Conservation (phyloP, 2,113 vertebrate genomes). For the Macquaria australasica region DNA sequence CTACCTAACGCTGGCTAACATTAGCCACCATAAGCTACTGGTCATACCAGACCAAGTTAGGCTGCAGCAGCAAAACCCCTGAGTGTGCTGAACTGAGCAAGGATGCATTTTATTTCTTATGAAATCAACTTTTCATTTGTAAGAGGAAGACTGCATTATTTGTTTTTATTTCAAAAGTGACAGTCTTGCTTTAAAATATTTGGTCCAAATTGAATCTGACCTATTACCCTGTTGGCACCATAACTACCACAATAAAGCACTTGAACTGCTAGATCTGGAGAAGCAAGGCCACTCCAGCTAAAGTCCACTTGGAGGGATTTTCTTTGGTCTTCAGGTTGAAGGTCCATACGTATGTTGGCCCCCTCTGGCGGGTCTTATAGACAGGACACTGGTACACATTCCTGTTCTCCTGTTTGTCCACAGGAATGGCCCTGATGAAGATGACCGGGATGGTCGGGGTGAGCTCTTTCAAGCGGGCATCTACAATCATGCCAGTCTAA, state of each 20-base stretch:
- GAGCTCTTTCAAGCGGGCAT: conserved; percentile 93
- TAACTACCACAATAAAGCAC: fast-evolving
- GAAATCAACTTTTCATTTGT: not conserved
- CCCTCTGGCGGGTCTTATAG: conserved; percentile 93
- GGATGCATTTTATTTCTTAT: not conserved
- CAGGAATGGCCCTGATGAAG: conserved; percentile 91
- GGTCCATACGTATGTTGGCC: conserved; percentile 94
- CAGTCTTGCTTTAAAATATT: not conserved
- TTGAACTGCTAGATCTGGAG: conserved; percentile 85
- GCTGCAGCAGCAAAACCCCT: not conserved
- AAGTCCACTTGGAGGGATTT: conserved; percentile 92
- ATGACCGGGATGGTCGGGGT: conserved; percentile 91
- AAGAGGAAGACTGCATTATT: not conserved
- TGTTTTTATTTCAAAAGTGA: not conserved
- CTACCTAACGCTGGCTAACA: not conserved
- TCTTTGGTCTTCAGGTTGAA: conserved; percentile 96
- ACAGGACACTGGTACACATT: conserved; percentile 90
- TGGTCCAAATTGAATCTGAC: not conserved
- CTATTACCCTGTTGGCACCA: conserved; percentile 19
- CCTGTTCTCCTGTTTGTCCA: conserved; percentile 88
- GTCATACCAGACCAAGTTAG: not conserved
- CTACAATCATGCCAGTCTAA: conserved; percentile 88
- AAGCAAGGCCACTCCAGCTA: conserved; percentile 93
- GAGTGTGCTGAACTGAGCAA: not conserved
- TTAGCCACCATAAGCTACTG: not conserved